phyloP scores from a whole-genome alignment of 2,113 vertebrate species.

The Caretta caretta region DNA sequence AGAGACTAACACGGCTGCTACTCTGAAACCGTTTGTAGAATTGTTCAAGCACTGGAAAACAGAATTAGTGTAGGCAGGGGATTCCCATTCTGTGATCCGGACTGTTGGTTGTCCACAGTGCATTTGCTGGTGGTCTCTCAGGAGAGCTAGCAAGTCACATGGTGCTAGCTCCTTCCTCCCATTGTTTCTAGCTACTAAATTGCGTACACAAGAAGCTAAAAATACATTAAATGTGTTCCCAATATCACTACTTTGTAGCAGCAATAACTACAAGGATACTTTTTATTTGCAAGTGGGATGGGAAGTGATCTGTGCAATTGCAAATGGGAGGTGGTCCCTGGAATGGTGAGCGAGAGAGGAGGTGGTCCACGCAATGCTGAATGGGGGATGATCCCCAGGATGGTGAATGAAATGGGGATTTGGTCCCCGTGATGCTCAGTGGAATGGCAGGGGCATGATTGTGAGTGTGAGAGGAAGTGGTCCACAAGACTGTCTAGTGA shows the following conservation, averaged over 20 bases:
- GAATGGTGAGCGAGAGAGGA: not conserved
- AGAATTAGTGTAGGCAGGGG: conserved; percentile 17
- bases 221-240: not conserved
- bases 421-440: too few species aligned
- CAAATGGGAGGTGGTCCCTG: not conserved
- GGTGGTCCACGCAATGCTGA: not conserved
- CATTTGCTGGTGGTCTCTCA: not conserved
- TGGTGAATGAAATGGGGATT: not conserved
- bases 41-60: conserved; percentile 34
- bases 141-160: conserved; percentile 5
- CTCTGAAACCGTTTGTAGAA: not conserved
- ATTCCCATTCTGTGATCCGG: not conserved
- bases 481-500: not conserved
- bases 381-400: not conserved
- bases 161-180: conserved; percentile 16
- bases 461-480: not conserved
- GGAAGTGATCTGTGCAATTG: not conserved
- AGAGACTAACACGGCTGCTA: too few species aligned
- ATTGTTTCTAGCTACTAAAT: conserved; percentile 3
- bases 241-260: not conserved
- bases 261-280: not conserved
- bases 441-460: not conserved
- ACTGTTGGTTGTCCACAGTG: conserved; percentile 26
- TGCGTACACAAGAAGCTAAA: conserved; percentile 5
- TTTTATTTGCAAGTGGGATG: not conserved